These are phyloP conservation scores for Aulostomus chinensis DNA, from an alignment of 2,797 vertebrate genomes.

Conservation along the genomic window DNA sequence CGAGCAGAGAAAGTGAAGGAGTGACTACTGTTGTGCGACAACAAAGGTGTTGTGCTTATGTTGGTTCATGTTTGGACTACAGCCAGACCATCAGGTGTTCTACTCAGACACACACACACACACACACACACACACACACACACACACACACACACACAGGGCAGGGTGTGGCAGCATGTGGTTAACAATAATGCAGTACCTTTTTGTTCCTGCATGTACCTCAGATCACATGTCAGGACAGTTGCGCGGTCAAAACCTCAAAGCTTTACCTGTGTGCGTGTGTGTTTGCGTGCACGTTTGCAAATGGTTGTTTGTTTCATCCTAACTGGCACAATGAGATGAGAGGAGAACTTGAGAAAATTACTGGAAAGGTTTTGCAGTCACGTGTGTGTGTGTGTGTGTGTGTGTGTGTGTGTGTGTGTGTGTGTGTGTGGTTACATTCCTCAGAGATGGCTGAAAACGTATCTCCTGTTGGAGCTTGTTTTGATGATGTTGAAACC, in stretches of 20 bases:
- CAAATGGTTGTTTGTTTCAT: too few relatives aligned
- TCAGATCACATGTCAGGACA: too few relatives aligned
- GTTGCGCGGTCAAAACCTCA: too few relatives aligned
- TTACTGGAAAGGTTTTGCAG: constrained; percentile 25
- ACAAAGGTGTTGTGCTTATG: constrained; percentile 22
- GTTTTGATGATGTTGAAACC: constrained; percentile 33
- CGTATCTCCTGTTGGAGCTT: constrained; percentile 44
- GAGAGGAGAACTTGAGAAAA: not conserved
- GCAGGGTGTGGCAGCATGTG: not conserved
- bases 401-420: too few relatives aligned
- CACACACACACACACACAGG: not conserved
- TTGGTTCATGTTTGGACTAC: not conserved
- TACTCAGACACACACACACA: not conserved
- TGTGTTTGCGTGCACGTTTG: too few relatives aligned
- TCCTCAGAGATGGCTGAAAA: constrained; percentile 26
- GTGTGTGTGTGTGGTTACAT: constrained; percentile 18
- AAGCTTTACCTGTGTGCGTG: too few relatives aligned
- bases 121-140: not conserved
- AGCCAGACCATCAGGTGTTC: not conserved
- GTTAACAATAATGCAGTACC: not conserved
- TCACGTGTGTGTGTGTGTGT: not conserved
- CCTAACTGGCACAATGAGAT: too few relatives aligned
- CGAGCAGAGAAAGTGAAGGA: too few relatives aligned
- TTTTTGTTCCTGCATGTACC: not conserved
- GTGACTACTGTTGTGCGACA: too few relatives aligned